Evolutionary conservation across 2,888 invertebrate species (phyloP), one percentile per base, ranked within the genome.

Genomic region (Mylabris sibirica): DNA sequence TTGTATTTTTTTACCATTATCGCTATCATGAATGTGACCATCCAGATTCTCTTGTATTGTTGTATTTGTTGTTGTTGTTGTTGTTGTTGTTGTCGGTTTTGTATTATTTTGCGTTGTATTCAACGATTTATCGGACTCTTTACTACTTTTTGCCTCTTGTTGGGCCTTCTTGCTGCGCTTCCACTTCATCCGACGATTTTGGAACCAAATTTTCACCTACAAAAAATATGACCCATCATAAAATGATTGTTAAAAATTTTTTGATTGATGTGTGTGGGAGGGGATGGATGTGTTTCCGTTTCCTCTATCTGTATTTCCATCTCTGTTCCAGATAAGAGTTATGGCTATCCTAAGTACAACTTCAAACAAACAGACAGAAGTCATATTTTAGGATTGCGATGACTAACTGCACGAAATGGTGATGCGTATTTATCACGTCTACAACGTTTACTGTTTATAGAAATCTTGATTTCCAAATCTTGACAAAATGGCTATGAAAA

Each of bases 131-230:
- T 80, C 73, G 65, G 73, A 69, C 34, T 76, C 77, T 59, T 70
- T 72, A 14, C 85, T 88, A 59, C 79, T 78, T 85, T 93, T 93
- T 34, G 94, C 91, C 85, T 96, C 96, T 76, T 95, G 94, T 83
- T 96, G 96, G 0, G 96, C 96, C 81, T 98, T 98, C 89, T 98
- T 98, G 74, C 97, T 97, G 12, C 99, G 88, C 84, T 99, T 99
- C 97, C 98, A 98, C 84, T 98, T 98, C 98, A 98, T 98, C 78
- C 98, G 90, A 63, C 98, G 90, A 85, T 98, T 98, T 89, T 99
- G 98, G 86, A 99, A 99, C 98, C 97, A 98, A 79, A 98, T 97
- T 89, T 97, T 97, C 72, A 97, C 97, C 95, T 97, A 89, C 12
- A 79, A 80, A 77, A n/a, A n/a, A n/a, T n/a, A n/a, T n/a, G n/a